A percentile compares a stretch with the other conserved stretches of the same genome.
Evolutionary conservation across 2,113 vertebrate species (phyloP).

Genomic region (Epinephelus fuscoguttatus): DNA sequence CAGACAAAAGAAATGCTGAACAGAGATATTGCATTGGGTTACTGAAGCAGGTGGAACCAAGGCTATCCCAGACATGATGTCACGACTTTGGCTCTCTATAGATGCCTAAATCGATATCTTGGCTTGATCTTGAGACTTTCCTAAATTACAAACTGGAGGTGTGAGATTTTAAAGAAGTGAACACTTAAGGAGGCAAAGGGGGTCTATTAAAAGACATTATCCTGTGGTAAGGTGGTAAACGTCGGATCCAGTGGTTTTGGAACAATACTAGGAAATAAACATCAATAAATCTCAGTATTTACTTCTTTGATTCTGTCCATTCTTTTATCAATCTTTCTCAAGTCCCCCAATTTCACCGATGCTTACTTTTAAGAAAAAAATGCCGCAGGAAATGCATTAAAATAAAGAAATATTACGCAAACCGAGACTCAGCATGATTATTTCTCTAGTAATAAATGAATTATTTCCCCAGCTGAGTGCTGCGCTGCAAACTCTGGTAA

Average conservation of each 20-base stretch:
- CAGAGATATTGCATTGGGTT: not conserved
- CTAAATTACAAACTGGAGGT: no score
- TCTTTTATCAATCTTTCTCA: not conserved
- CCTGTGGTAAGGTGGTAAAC: no score
- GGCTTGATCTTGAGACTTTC: not conserved
- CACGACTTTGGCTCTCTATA: not conserved
- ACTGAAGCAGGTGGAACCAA: not conserved
- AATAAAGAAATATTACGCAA: not conserved
- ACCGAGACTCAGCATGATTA: constrained; percentile 24
- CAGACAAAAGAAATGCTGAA: not conserved
- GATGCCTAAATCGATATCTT: not conserved
- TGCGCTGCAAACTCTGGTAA: constrained; percentile 32
- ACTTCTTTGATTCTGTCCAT: constrained; percentile 4
- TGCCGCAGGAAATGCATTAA: not conserved
- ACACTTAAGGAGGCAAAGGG: no score
- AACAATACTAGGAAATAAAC: no score
- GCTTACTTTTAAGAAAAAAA: not conserved
- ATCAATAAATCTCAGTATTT: not conserved
- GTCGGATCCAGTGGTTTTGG: no score
- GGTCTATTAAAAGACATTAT: no score
- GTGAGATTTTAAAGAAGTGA: no score
- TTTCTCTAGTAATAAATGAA: constrained; percentile 24
- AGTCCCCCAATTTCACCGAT: not conserved
- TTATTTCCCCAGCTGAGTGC: constrained; percentile 26
- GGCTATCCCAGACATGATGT: not conserved